These are phyloP conservation scores for Heterochromis multidens DNA, from an alignment of 2,113 vertebrate species.

Conservation along the genomic window DNA sequence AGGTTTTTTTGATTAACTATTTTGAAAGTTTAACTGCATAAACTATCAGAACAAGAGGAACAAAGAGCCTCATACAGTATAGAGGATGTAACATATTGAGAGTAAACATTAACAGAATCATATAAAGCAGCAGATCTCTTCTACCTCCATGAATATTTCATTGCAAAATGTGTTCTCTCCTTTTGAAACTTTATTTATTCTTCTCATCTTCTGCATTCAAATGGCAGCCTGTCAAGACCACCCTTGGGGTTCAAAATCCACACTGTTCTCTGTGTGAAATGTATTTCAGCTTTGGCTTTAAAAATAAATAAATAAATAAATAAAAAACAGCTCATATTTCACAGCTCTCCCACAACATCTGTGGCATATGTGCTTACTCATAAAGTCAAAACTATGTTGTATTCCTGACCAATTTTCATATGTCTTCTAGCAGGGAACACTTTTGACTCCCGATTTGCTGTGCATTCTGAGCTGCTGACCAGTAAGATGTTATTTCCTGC, in stretches of 20 bases:
- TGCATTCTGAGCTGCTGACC: neutral
- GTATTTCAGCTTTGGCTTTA: constrained; percentile 38
- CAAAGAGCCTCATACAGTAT: no score
- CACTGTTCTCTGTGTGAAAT: constrained; percentile 38
- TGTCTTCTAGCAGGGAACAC: constrained; percentile 1
- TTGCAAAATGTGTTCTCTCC: constrained; percentile 3
- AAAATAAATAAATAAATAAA: constrained; percentile 2
- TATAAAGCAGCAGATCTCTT: neutral
- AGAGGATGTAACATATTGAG: neutral
- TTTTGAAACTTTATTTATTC: constrained; percentile 50
- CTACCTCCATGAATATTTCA: constrained; percentile 51
- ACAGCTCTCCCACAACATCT: constrained; percentile 12
- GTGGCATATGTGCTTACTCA: constrained; percentile 23
- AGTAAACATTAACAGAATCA: neutral
- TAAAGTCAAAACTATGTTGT: constrained; percentile 11
- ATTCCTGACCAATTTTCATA: neutral
- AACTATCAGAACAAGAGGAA: neutral
- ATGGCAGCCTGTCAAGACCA: constrained; percentile 29
- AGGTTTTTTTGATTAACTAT: neutral
- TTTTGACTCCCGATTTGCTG: neutral
- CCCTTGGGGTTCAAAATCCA: constrained; percentile 32
- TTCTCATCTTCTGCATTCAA: constrained; percentile 39
- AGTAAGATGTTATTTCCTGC: neutral
- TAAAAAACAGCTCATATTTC: constrained; percentile 26
- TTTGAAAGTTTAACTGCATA: neutral